These are phyloP conservation scores for Ianthella basta DNA, from an alignment of 37 sponge, comb jelly and placozoan species.

Conservation along the genomic window DNA sequence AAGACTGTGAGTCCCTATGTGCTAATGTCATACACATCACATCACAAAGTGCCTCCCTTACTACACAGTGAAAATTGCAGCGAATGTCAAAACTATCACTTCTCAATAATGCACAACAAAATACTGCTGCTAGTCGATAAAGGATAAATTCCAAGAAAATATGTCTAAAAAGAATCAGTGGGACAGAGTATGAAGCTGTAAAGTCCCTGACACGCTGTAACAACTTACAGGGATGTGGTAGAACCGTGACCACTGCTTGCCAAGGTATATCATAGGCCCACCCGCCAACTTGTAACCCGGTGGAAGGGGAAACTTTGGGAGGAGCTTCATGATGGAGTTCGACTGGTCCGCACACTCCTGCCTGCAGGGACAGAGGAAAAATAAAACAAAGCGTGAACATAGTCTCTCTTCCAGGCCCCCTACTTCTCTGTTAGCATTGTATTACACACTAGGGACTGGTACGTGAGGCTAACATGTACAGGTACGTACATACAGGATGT, in stretches of 20 bases:
- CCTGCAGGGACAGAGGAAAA: background rate
- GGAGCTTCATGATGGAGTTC: background rate
- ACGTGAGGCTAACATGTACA: background rate
- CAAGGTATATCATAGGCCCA: background rate
- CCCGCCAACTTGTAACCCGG: background rate
- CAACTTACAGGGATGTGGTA: conserved; percentile 9
- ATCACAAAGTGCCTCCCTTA: background rate
- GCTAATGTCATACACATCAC: background rate
- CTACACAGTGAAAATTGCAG: background rate
- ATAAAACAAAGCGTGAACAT: background rate
- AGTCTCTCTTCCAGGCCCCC: too few relatives aligned
- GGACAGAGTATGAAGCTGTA: background rate
- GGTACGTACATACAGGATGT: background rate
- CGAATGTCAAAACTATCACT: background rate
- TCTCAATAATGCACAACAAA: too few relatives aligned
- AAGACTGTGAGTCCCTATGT: too few relatives aligned
- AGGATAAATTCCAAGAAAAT: too few relatives aligned
- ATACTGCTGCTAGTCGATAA: too few relatives aligned
- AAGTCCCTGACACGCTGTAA: background rate
- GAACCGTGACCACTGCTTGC: conserved; percentile 4
- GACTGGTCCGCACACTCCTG: background rate
- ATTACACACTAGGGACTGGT: background rate
- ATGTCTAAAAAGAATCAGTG: too few relatives aligned
- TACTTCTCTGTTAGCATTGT: background rate
- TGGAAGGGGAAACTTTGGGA: background rate